These are phyloP conservation scores for Anoura caudifer DNA, from an alignment of 2,113 vertebrate species.

Conservation along the genomic window DNA sequence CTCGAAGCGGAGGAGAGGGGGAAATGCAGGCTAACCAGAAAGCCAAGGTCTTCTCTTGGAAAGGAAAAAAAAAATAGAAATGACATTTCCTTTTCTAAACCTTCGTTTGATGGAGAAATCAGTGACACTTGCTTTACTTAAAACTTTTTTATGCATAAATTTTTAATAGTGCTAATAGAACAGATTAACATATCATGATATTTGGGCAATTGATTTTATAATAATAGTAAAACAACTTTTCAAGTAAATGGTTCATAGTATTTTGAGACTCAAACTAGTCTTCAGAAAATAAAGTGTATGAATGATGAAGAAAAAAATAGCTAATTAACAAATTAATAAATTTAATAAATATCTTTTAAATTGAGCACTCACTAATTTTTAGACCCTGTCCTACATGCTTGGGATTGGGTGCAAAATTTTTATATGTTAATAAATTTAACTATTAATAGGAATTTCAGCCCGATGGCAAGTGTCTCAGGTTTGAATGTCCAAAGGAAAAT, in stretches of 20 bases:
- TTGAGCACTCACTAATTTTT: neutral
- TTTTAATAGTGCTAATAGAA: neutral
- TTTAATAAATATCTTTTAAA: neutral
- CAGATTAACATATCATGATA: neutral
- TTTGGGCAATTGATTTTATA: neutral
- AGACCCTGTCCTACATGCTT: neutral
- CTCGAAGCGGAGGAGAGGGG: neutral
- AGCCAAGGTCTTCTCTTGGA: neutral
- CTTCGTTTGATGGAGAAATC: conserved; percentile 11
- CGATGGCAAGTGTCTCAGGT: neutral
- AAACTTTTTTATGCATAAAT: neutral
- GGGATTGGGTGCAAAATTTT: neutral
- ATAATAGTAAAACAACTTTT: neutral
- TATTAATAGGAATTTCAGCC: neutral
- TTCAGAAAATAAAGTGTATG: neutral
- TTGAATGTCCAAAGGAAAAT: neutral
- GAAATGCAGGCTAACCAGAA: neutral
- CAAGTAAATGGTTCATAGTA: neutral
- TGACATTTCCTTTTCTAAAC: conserved; percentile 3
- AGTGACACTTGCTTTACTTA: conserved; percentile 7
- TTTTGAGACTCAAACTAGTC: neutral
- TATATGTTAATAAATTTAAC: neutral
- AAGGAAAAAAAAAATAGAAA: neutral
- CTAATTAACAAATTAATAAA: neutral
- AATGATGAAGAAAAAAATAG: neutral